Conservation (phyloP, 2,888 invertebrate genomes). For the Lasius fuliginosus region DNA sequence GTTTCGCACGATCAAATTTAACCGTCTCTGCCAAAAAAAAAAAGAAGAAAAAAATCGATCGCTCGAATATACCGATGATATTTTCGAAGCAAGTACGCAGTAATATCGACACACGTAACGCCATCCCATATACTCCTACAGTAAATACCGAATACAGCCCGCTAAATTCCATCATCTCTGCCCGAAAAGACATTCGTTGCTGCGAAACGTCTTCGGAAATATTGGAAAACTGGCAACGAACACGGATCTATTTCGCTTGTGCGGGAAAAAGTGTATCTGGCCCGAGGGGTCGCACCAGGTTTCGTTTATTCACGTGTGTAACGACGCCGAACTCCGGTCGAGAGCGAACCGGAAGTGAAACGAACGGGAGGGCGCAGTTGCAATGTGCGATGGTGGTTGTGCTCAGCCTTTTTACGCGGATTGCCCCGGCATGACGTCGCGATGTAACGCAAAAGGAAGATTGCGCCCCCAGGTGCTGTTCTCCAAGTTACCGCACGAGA, state of each 20-base stretch:
- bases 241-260: not conserved
- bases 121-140: not conserved
- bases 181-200: not conserved
- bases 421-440: constrained; percentile 31
- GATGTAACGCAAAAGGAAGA: constrained; percentile 62
- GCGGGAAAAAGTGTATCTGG: not conserved
- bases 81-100: not conserved
- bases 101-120: not conserved
- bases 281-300: not conserved
- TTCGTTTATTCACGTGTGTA: constrained; percentile 32
- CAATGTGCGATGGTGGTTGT: not conserved
- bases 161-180: not conserved
- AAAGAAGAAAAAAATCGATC: not conserved
- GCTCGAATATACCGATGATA: not conserved
- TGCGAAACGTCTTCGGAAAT: not conserved
- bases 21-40: not conserved
- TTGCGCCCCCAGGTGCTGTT: constrained; percentile 66
- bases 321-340: constrained; percentile 22
- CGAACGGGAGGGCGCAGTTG: constrained; percentile 21
- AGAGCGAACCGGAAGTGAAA: constrained; percentile 48
- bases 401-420: constrained; percentile 21
- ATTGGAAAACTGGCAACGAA: not conserved
- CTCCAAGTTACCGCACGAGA: constrained; percentile 58
- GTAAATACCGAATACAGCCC: not conserved
- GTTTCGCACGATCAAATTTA: constrained; percentile 17